phyloP scores from a whole-genome alignment of 2,888 invertebrate genomes.

The Nasonovia ribisnigri region DNA sequence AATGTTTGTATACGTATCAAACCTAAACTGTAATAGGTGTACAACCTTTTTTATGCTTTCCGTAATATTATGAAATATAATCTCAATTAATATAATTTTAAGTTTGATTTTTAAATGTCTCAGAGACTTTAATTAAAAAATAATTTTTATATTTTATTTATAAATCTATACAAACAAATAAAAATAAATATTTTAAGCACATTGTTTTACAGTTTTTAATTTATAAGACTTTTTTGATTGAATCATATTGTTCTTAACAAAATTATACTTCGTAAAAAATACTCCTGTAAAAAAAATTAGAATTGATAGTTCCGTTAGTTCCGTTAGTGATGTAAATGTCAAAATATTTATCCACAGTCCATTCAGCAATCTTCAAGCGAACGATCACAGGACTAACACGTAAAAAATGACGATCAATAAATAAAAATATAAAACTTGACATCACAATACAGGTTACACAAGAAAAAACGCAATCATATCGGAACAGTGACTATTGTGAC shows the following conservation, averaged over 20 bases:
- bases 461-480: conserved; percentile 61
- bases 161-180: neutral
- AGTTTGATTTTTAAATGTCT: neutral
- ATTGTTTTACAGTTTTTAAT: neutral
- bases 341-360: neutral
- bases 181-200: neutral
- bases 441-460: conserved; percentile 63
- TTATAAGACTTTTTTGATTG: neutral
- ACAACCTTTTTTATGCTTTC: neutral
- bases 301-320: conserved; percentile 30
- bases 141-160: neutral
- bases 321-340: conserved; percentile 52
- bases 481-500: conserved; percentile 62
- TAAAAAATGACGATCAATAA: conserved; percentile 64
- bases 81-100: neutral
- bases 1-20: neutral
- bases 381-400: conserved; percentile 57
- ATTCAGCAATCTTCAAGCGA: neutral
- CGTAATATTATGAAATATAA: neutral
- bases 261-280: neutral
- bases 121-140: neutral
- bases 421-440: conserved; percentile 68
- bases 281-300: conserved; percentile 47
- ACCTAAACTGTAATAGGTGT: neutral
- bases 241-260: neutral